These are phyloP conservation scores for Melipona quadrifasciata DNA, from an alignment of 1,140 invertebrate species.

Conservation along the genomic window DNA sequence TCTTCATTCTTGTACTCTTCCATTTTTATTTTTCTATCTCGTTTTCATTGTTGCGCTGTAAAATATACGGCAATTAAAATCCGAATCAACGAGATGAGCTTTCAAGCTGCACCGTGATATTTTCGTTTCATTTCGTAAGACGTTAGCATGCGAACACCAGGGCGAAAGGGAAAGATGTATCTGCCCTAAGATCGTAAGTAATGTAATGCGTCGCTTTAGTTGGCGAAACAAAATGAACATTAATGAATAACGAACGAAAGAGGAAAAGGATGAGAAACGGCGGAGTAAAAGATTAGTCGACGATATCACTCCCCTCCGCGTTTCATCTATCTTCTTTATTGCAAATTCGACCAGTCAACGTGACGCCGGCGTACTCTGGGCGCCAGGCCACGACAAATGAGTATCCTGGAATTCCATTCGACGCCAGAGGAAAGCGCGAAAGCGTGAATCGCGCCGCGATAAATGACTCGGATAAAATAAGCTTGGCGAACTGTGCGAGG, in stretches of 20 bases:
- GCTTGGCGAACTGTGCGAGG: not conserved
- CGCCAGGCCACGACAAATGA: constrained; percentile 60
- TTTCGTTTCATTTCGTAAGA: too few species aligned
- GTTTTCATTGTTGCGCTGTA: too few species aligned
- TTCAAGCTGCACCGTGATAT: too few species aligned
- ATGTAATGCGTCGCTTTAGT: constrained; percentile 6
- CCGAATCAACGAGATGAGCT: too few species aligned
- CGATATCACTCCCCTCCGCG: constrained; percentile 35
- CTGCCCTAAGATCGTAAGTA: not conserved
- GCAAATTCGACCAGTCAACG: constrained; percentile 67
- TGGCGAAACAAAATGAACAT: constrained; percentile 46
- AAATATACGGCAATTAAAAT: too few species aligned
- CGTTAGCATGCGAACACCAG: too few species aligned
- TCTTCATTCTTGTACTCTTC: too few species aligned
- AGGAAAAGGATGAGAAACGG: constrained; percentile 46
- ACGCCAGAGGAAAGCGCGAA: constrained; percentile 15
- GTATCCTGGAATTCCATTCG: constrained; percentile 61
- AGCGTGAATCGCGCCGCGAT: constrained; percentile 41
- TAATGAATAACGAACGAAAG: constrained; percentile 66
- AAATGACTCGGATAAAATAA: constrained; percentile 54
- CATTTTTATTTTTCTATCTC: too few species aligned
- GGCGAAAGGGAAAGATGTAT: not conserved
- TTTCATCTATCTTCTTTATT: constrained; percentile 69
- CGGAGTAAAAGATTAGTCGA: constrained; percentile 60
- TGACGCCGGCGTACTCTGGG: constrained; percentile 45